These are phyloP conservation scores for Aurelia coerulea DNA, from an alignment of 30 jellyfish, hydroid and myxozoan genomes.

Conservation along the genomic window DNA sequence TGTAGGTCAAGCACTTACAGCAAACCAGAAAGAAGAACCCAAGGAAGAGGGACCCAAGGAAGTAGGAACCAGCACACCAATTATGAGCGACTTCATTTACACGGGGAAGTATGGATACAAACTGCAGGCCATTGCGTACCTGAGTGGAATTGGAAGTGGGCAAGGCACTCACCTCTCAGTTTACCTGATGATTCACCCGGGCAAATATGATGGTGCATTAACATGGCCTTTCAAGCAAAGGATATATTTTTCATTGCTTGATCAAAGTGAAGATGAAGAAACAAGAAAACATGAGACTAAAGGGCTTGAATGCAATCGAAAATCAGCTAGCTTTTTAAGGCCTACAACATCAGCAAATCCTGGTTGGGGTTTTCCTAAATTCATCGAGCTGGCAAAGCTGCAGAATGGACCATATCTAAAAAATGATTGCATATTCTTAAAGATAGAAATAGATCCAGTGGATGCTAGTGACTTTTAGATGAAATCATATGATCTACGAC, in stretches of 20 bases:
- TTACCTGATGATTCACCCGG: conserved; percentile 33
- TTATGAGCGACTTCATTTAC: conserved; percentile 28
- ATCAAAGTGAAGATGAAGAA: background rate
- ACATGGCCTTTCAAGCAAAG: conserved; percentile 62
- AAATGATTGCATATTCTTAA: conserved; percentile 32
- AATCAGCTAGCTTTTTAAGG: conserved; percentile 41
- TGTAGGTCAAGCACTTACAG: background rate
- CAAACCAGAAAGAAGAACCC: too few species aligned
- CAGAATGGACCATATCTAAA: conserved; percentile 9
- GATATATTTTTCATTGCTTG: conserved; percentile 24
- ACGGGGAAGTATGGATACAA: conserved; percentile 67
- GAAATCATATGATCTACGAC: background rate
- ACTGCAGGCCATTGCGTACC: conserved; percentile 46
- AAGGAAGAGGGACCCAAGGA: too few species aligned
- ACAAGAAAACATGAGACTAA: conserved; percentile 3
- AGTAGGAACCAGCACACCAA: too few species aligned
- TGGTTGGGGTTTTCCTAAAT: conserved; percentile 79
- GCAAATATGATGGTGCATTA: conserved; percentile 49
- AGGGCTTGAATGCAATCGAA: conserved; percentile 37
- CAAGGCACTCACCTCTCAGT: conserved; percentile 48
- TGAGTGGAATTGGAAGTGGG: conserved; percentile 61
- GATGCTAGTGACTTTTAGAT: background rate
- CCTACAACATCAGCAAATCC: conserved; percentile 49
- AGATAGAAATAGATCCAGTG: conserved; percentile 40
- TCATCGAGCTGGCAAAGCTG: conserved; percentile 34